Percentiles rank a stretch among this genome's conserved stretches.
Conservation (phyloP, 37 sponge, comb jelly and placozoan species). For the Aplysina aerophoba region DNA sequence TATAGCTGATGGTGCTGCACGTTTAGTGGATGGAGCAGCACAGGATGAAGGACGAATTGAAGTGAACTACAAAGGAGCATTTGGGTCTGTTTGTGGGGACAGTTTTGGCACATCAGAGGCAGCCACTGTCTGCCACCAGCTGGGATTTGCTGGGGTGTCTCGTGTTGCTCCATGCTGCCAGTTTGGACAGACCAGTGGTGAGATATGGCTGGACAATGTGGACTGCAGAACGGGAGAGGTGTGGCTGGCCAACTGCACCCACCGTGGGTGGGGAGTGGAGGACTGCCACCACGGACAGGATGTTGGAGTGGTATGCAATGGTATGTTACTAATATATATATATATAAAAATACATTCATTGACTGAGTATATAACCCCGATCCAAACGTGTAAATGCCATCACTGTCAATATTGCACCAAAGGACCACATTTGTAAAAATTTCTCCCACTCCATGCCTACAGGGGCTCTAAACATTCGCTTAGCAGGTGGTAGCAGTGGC, state of each 20-base stretch:
- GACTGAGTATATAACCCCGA: too few species aligned
- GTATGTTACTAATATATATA: neutral
- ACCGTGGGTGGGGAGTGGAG: constrained; percentile 30
- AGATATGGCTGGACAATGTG: constrained; percentile 18
- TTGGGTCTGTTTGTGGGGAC: constrained; percentile 19
- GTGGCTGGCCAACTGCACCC: constrained; percentile 25
- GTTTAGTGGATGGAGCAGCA: neutral
- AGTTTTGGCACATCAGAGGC: constrained; percentile 1
- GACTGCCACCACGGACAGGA: constrained; percentile 15
- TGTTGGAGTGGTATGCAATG: constrained; percentile 8
- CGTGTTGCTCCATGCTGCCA: neutral
- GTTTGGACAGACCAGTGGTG: neutral
- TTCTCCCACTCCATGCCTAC: neutral
- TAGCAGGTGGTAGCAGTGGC: neutral
- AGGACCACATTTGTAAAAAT: too few species aligned
- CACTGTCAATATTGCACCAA: too few species aligned
- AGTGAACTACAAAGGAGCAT: neutral
- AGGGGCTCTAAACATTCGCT: neutral
- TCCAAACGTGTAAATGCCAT: too few species aligned
- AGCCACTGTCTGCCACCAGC: constrained; percentile 12
- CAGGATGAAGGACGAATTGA: neutral
- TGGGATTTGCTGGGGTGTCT: constrained; percentile 12
- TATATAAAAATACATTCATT: too few species aligned
- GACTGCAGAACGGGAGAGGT: neutral
- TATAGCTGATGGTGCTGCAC: neutral